Base-by-base conservation (phyloP, 2,888 invertebrate species). In the Chirona hameri region DNA sequence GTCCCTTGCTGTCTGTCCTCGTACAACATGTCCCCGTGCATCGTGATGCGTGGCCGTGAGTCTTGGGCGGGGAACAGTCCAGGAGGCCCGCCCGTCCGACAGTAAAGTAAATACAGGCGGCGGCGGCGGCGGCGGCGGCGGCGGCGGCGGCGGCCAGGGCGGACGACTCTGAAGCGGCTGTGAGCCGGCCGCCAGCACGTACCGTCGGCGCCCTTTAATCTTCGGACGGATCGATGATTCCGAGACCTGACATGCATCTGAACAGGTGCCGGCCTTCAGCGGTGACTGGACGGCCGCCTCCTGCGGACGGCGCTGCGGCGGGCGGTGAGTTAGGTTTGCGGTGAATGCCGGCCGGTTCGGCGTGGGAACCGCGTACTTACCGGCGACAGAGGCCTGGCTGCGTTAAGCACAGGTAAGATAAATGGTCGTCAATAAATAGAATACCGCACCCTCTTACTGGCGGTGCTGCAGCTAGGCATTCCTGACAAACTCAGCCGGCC, bases 181-280 rank as follows among this genome's bases (percentile, higher is more conserved):
- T 21, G 39, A 21, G 76, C 76, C 76, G n/a, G 76, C 46, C 76
- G 46, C 76, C 39, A 39, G 76, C 76, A 76, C 76, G 76, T 76
- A 76, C 76, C 24, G 76, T 5, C 76, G 76, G 76, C 76, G 4
- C 10, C 76, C 76, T 76, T 76, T 76, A 76, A 76, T 76, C 76
- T 76, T 76, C 76, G 39, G 76, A n/a, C 76, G 76, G 76, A 76
- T 76, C 76, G 24, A 76, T 76, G 76, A 76, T 76, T 76, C 76
- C 24, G 39, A 76, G 76, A 46, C 21, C 76, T 76, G 76, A 76
- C 76, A 10, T 76, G 76, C 76, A 76, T 76, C 76, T 10, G 76
- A 76, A 76, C 76, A 76, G 76, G 76, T 76, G 76, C 76, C 76
- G 76, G 76, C 46, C 9, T 46, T 46, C 76, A 46, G 46, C 9